Evolutionary conservation across 2,113 vertebrate species (phyloP), one percentile per base, ranked within the genome.

Genomic region (Psilopsiagon aurifrons): DNA sequence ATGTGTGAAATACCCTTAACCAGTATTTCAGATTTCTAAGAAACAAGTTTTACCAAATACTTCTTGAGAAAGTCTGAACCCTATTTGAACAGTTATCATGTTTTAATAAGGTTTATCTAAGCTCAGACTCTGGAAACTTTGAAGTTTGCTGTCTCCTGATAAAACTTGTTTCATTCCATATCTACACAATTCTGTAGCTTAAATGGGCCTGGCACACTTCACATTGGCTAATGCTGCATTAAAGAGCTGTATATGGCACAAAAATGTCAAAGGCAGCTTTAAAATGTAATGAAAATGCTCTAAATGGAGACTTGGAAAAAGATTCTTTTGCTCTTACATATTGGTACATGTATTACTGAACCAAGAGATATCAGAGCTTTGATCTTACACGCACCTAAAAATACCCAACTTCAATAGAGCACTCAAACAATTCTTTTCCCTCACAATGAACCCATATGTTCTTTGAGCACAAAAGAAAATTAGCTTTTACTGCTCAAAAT

Each of bases 291-390:
- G 91, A 97, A 97, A 97, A 97, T 86, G 89, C 91, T 81, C 89
- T 85, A 88, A 97, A 95, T 94, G 86, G 93, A 96, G 96, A 85
- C 75, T 68, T 68, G 90, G 95, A 87, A 92, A 97, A 97, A 96
- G 83, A 91, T 75, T 96, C 73, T 31, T 94, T 92, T 95, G 77
- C 90, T 79, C 43, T 84, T 97, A 87, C 83, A 75, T 95, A 91
- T 84, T 87, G 66, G 81, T 95, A 94, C 88, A 85, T 94, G 86
- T 95, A 95, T 97, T 94, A 96, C 94, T 97, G 94, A 94, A 96
- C 92, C 96, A 95, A 96, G 86, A 97, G 94, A 95, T 97, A 97
- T 95, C 96, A 96, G 92, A 95, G 92, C 94, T 95, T 91, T 97
- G 97, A 88, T 92, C 89, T 95, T 81, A 86, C 92, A 96, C 0